phyloP scores from a whole-genome alignment of 2,888 invertebrate species.

The Eupithecia vulgata region DNA sequence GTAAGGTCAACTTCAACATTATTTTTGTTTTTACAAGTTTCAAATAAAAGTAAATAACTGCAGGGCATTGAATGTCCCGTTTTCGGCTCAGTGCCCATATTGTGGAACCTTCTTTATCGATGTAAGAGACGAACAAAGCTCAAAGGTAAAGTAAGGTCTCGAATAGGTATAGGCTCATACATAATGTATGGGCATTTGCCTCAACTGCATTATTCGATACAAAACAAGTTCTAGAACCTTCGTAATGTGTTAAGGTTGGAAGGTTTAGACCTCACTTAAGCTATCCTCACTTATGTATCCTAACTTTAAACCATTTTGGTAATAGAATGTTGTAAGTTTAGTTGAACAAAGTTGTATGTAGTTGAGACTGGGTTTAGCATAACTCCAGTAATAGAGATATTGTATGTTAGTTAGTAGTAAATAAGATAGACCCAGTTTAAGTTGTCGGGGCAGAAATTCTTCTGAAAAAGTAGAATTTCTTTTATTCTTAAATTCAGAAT shows the following conservation, averaged over 20 bases:
- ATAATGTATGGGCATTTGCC: conserved; percentile 16
- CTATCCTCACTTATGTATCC: conserved; percentile 19
- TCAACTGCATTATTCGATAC: conserved; percentile 11
- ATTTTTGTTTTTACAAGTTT: neutral
- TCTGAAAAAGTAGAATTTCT: neutral
- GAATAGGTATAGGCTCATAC: conserved; percentile 10
- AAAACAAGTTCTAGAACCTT: conserved; percentile 21
- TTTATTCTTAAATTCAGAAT: neutral
- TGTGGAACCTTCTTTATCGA: neutral
- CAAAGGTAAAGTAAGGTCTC: neutral
- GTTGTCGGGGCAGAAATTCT: neutral
- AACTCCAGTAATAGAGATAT: conserved; percentile 10
- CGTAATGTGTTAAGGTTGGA: conserved; percentile 34
- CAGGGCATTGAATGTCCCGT: neutral
- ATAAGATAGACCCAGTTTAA: neutral
- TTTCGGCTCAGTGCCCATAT: neutral
- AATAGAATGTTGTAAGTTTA: conserved; percentile 35
- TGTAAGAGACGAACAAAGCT: neutral
- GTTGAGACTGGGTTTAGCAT: conserved; percentile 3
- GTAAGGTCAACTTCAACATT: neutral
- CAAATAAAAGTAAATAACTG: neutral
- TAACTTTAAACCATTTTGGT: conserved; percentile 30
- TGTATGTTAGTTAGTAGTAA: neutral
- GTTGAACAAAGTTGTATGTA: conserved; percentile 20
- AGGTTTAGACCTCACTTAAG: conserved; percentile 14